Evolutionary conservation across 2,888 invertebrate genomes (phyloP), one percentile per base, ranked within the genome.

Genomic region (Heliothis peltigera): DNA sequence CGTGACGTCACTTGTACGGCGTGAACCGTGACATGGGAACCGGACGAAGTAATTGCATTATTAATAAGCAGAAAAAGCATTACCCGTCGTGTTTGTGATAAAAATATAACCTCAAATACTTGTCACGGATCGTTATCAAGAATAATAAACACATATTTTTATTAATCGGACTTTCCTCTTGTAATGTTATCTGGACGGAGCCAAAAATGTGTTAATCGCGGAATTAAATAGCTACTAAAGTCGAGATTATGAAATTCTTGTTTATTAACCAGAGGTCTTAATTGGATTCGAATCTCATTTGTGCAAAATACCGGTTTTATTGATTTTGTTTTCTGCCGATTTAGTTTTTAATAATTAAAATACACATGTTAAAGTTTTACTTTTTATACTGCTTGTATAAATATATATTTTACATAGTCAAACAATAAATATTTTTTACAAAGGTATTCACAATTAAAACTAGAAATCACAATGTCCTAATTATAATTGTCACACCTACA

Each of bases 61-160:
- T 55, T 66, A 68, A 63, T 72, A 62, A 77, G 22, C 52, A 35
- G 59, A 51, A 64, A 62, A 51, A 64, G 58, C 60, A 76, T 66
- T 73, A 63, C 42, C 35, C 51, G 53, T 56, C 28, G 42, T 48
- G 65, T 49, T 53, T 56, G 46, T 65, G 54, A 65, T 44, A 60
- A 56, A 68, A 54, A 46, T 64, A 15, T 28, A 48, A 66, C 75
- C 76, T 70, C 75, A 80, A 78, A 79, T 82, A 78, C 84, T 82
- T 69, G 75, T 75, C 63, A 57, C 65, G 62, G 72, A 77, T 77
- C 54, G 22, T 55, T 19, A 21, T 42, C 21, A 64, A 71, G 64
- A 62, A 39, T n/a, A 39, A 39, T 39, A n/a, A 39, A 39, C 39
- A 39, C 39, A 39, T 39, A n/a, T 39, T 39, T 39, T 44, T 39